Evolutionary conservation across 2,888 invertebrate genomes (phyloP), one percentile per base, ranked within the genome.

Genomic region (Oscheius sp.): DNA sequence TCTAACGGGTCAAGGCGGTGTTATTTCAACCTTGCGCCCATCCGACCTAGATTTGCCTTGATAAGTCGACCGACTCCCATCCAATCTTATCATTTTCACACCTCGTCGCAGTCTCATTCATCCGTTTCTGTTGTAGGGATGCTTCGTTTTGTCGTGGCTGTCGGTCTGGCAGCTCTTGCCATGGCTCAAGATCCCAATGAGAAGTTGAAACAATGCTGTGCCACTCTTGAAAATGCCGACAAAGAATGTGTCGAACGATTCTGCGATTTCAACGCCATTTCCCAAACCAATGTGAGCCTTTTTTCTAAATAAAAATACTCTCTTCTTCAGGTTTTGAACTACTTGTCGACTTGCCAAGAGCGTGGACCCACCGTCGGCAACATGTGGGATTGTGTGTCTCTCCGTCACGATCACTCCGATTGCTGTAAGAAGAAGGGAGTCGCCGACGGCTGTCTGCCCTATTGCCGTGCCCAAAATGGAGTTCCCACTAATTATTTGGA

Each of bases 331-430:
- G 83, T 87, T 23, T 79, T 87, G 27, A 86, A 84, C 81, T 87
- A 82, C 78, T 73, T 87, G 46, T 80, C 81, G n/a, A 86, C 82
- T 23, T 87, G 87, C 75, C 81, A 82, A 23, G 85, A 86, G 58
- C 81, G 82, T 41, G 87, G 87, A 41, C 77, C 78, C 23, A 87
- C 87, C n/a, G 87, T 83, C 55, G 83, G 83, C 21, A 83, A 84
- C 73, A 87, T 87, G 87, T 87, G 87, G 87, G 87, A 87, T 61
- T 87, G 87, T 68, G 87, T 86, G 21, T 85, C 86, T 45, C 82
- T 85, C 18, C 84, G 87, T 49, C 76, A 82, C 68, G 86, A 88
- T 53, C 87, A 87, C 76, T 82, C 86, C 21, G 73, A 83, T 27
- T 87, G 87, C 68, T 87, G 87, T 71, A 74, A 80, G 74, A 85